Percentiles rank a stretch among this genome's conserved stretches.
Evolutionary conservation across 2,113 vertebrate genomes (phyloP).

Genomic region (Numida meleagris): DNA sequence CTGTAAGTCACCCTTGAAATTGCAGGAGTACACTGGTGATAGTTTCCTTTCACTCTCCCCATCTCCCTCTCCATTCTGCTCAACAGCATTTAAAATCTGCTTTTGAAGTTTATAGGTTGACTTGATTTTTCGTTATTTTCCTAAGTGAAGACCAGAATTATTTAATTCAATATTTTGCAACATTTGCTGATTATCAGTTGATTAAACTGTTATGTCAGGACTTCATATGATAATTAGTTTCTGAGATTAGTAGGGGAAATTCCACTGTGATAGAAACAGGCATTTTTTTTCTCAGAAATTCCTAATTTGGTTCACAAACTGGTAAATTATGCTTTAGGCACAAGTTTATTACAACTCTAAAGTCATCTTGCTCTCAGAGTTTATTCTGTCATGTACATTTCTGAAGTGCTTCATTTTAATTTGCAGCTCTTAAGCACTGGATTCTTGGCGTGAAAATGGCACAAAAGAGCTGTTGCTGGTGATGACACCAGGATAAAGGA

Average conservation of each 20-base stretch:
- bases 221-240: background rate
- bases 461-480: background rate
- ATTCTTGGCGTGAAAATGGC: background rate
- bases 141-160: background rate
- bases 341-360: background rate
- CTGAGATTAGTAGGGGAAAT: background rate
- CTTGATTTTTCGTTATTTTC: background rate
- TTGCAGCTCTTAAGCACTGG: background rate
- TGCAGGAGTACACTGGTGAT: background rate
- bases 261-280: background rate
- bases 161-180: background rate
- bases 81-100: background rate
- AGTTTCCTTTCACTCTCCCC: background rate
- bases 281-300: background rate
- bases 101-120: background rate
- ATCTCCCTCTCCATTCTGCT: background rate
- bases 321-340: background rate
- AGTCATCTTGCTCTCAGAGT: background rate
- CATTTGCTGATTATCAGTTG: background rate
- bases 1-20: background rate
- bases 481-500: background rate
- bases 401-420: background rate
- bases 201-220: background rate
- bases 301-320: background rate
- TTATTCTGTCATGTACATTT: background rate